Evolutionary conservation across 92 coral and sea anemone species (phyloP).

Genomic region (Epizoanthus illoricatus): DNA sequence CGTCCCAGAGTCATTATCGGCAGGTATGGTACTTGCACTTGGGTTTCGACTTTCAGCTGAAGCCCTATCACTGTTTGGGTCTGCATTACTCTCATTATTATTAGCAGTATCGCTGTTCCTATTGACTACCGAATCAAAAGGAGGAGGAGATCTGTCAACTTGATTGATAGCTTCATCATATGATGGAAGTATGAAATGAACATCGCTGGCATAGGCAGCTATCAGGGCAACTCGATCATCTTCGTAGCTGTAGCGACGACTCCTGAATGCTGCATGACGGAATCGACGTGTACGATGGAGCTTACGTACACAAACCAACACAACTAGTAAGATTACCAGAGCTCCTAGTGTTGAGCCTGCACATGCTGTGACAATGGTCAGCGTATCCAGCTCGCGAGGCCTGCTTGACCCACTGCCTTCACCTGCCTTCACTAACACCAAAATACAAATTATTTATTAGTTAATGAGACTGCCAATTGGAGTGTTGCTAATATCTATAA

Average conservation of each 20-base stretch:
- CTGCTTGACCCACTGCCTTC: neutral
- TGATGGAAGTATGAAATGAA: slow-evolving; percentile 86
- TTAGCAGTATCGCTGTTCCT: slow-evolving; percentile 15
- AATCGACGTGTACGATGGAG: slow-evolving; percentile 84
- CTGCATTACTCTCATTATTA: slow-evolving; percentile 12
- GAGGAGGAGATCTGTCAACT: slow-evolving; percentile 80
- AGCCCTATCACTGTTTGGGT: neutral
- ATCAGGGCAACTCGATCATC: slow-evolving; percentile 88
- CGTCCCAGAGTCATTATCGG: neutral
- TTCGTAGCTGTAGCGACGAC: slow-evolving; percentile 81
- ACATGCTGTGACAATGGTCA: slow-evolving; percentile 91
- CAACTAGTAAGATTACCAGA: slow-evolving; percentile 73
- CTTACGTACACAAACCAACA: slow-evolving; percentile 84
- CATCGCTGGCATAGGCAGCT: slow-evolving; percentile 83
- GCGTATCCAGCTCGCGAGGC: slow-evolving; percentile 70
- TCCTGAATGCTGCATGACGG: slow-evolving; percentile 61
- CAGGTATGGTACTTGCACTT: slow-evolving; percentile 5
- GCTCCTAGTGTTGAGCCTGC: slow-evolving; percentile 97
- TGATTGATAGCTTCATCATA: slow-evolving; percentile 96
- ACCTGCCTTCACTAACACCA: neutral
- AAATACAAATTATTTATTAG: neutral
- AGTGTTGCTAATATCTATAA: too few species aligned
- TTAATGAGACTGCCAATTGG: neutral
- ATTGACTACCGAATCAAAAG: slow-evolving; percentile 75
- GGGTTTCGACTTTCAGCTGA: neutral